Base-by-base conservation (phyloP, 2,797 vertebrate species). In the Anabas testudineus region DNA sequence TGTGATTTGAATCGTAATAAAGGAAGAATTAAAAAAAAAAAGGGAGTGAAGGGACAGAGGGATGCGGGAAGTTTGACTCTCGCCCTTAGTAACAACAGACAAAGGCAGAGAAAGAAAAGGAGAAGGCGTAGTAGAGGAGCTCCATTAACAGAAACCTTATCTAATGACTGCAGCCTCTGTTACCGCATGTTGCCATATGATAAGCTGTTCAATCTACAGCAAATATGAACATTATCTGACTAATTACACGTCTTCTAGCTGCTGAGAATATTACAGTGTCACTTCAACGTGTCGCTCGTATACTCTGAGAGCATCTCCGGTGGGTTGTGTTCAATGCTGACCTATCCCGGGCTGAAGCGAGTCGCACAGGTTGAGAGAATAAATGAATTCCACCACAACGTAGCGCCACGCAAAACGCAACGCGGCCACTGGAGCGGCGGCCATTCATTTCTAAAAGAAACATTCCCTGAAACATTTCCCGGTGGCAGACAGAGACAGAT, bases 1-100 rank as follows among this genome's bases (percentile, higher is more conserved):
- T 76, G 62, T 82, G 81, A 83, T 74, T 51, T 71, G 79, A 86
- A 86, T 90, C 81, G 58, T 68, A 81, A 85, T 76, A 80, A 71
- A 79, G 67, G 43, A 43, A 62, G 58, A 87, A n/a, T n/a, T n/a
- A n/a, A 9, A 59, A 83, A 64, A 81, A 80, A 81, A 75, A 73
- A 52, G 39, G 51, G 51, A 71, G 56, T 62, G 66, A 70, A 62
- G 48, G 59, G 71, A 67, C 41, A 36, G 52, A 71, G 62, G 62
- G 54, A 52, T 36, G 30, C 52, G n/a, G 51, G 43, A 48, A 28
- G 64, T 74, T 81, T 74, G 51, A 75, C 49, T 78, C 52, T 37
- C 45, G 47, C 37, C 67, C 67, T 80, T 42, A 62, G 62, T 54
- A 72, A 81, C 70, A 86, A 78, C 47, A 76, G 60, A 65, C 28